Conservation (phyloP, 1,140 invertebrate genomes). For the Armadillidium nasatum region DNA sequence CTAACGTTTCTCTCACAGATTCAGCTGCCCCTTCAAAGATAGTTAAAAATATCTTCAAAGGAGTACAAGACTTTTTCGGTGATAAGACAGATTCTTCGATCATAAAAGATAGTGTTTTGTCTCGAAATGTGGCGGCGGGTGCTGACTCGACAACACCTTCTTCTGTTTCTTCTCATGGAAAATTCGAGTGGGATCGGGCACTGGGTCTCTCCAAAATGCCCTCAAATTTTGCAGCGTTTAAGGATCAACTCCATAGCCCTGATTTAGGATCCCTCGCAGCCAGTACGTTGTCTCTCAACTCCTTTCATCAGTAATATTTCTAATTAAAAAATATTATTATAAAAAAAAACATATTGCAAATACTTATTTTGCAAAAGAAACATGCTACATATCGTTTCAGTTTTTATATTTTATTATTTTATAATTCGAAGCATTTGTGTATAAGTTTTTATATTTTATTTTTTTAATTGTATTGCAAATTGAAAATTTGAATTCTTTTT, state of each 20-base stretch:
- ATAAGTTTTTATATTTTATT: too few species aligned
- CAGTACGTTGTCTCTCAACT: not conserved
- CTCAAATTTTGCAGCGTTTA: not conserved
- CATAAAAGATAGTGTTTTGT: not conserved
- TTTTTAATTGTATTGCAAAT: too few species aligned
- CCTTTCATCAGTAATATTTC: not conserved
- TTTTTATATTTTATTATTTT: too few species aligned
- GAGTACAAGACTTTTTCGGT: slow-evolving; percentile 42
- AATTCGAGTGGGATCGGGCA: not conserved
- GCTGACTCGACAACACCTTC: not conserved
- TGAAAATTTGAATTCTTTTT: too few species aligned
- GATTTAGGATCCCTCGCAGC: not conserved
- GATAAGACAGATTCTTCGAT: slow-evolving; percentile 35
- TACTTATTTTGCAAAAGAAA: too few species aligned
- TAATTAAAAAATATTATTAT: too few species aligned
- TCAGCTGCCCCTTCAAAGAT: slow-evolving; percentile 40
- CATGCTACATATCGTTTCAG: too few species aligned
- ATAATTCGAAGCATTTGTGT: too few species aligned
- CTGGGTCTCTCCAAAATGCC: not conserved
- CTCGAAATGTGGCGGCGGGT: not conserved
- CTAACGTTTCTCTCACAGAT: slow-evolving; percentile 40
- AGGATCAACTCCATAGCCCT: not conserved
- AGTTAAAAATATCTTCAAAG: slow-evolving; percentile 45
- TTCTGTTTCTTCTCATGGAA: not conserved
- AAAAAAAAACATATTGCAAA: too few species aligned